Evolutionary conservation across 2,113 vertebrate species (phyloP).

Genomic region (Prunella himalayana): DNA sequence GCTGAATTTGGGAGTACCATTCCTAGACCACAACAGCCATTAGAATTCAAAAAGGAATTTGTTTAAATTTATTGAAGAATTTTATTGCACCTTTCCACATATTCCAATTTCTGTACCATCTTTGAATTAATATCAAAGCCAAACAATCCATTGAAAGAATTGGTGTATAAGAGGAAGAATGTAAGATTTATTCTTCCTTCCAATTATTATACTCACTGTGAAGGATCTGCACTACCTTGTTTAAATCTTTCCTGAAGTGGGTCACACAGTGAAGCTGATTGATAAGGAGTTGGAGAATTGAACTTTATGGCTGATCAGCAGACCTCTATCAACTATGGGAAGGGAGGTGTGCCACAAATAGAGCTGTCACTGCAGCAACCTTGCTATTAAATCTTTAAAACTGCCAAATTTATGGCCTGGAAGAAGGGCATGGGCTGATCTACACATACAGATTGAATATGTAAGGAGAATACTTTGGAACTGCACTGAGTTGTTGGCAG

Average conservation of each 20-base stretch:
- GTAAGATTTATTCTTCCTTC: neutral
- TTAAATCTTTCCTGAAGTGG: slow-evolving; percentile 43
- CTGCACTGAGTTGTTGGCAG: slow-evolving; percentile 25
- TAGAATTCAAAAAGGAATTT: neutral
- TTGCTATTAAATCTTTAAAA: slow-evolving; percentile 54
- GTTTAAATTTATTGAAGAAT: neutral
- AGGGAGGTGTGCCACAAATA: slow-evolving; percentile 6
- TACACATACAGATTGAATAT: slow-evolving; percentile 1
- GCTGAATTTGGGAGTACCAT: neutral
- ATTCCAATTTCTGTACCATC: neutral
- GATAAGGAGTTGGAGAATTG: slow-evolving; percentile 23
- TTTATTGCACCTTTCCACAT: neutral
- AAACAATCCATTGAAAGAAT: neutral
- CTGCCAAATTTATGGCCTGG: slow-evolving; percentile 16
- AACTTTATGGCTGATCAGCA: neutral
- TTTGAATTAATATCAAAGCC: neutral
- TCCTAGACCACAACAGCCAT: no score
- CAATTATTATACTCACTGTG: neutral
- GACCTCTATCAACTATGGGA: slow-evolving; percentile 30
- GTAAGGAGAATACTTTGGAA: slow-evolving; percentile 43
- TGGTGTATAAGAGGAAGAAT: neutral
- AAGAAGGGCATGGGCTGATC: neutral
- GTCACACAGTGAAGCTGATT: slow-evolving; percentile 7
- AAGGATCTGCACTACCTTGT: neutral
- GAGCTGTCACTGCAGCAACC: neutral